Conservation (phyloP, 2,888 invertebrate species). For the Heliconius ismenius region DNA sequence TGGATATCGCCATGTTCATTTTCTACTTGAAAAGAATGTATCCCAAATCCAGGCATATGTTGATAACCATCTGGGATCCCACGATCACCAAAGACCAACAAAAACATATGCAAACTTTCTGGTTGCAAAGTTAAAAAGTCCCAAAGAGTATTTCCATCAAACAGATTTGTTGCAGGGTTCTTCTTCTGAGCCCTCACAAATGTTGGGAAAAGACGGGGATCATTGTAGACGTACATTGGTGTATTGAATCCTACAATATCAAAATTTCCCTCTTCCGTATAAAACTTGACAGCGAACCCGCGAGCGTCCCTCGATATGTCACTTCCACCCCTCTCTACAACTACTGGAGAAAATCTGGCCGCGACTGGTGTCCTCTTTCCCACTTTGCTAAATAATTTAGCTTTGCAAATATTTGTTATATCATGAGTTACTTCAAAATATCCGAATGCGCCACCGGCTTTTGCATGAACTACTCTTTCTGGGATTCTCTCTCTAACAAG, state of each 20-base stretch:
- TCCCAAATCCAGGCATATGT: slow-evolving; percentile 95
- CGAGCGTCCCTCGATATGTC: slow-evolving; percentile 93
- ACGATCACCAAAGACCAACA: slow-evolving; percentile 91
- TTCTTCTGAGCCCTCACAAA: slow-evolving; percentile 96
- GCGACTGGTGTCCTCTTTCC: slow-evolving; percentile 90
- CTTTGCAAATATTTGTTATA: slow-evolving; percentile 87
- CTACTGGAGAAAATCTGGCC: slow-evolving; percentile 89
- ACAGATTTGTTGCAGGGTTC: slow-evolving; percentile 92
- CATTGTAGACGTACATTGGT: slow-evolving; percentile 93
- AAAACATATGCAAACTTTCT: slow-evolving; percentile 90
- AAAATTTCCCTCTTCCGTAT: slow-evolving; percentile 94
- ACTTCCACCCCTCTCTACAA: slow-evolving; percentile 91
- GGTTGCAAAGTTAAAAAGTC: slow-evolving; percentile 93
- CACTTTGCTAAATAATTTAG: slow-evolving; percentile 86
- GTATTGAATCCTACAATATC: slow-evolving; percentile 94
- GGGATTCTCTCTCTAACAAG: slow-evolving; percentile 95
- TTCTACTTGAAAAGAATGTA: slow-evolving; percentile 93
- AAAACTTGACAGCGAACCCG: slow-evolving; percentile 95
- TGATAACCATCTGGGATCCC: slow-evolving; percentile 94
- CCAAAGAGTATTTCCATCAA: slow-evolving; percentile 95
- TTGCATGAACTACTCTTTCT: slow-evolving; percentile 95
- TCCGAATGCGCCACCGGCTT: slow-evolving; percentile 93
- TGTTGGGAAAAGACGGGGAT: slow-evolving; percentile 92
- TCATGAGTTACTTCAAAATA: slow-evolving; percentile 93
- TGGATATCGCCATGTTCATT: slow-evolving; percentile 85